Percentiles rank a stretch among this genome's conserved stretches.
phyloP scores from a whole-genome alignment of 2,113 vertebrate genomes.

The Ageneiosus marmoratus region DNA sequence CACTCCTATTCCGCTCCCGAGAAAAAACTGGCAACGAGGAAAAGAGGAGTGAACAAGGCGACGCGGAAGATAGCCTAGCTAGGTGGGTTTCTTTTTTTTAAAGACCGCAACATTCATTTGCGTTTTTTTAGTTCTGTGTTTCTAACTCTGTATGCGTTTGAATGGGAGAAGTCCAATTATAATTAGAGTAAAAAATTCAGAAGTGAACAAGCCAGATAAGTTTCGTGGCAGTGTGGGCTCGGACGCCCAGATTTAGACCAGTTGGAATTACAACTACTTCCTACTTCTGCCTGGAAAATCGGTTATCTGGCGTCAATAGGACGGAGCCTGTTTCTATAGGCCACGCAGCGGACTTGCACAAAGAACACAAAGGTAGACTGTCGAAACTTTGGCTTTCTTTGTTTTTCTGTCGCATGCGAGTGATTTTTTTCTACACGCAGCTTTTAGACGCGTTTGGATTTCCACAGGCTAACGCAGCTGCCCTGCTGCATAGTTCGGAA shows the following conservation, averaged over 20 bases:
- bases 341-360: slow-evolving; percentile 51
- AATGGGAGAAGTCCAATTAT: slow-evolving; percentile 14
- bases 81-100: slow-evolving; percentile 49
- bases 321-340: slow-evolving; percentile 52
- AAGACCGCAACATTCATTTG: slow-evolving; percentile 33
- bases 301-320: slow-evolving; percentile 43
- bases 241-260: slow-evolving; percentile 55
- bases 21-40: slow-evolving; percentile 40
- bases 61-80: slow-evolving; percentile 52
- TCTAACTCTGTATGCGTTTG: not conserved
- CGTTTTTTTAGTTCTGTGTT: not conserved
- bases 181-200: not conserved
- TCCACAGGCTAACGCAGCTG: not conserved
- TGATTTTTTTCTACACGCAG: no score
- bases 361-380: slow-evolving; percentile 56
- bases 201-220: not conserved
- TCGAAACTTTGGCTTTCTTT: slow-evolving; percentile 24
- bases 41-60: slow-evolving; percentile 55
- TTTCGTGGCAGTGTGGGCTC: slow-evolving; percentile 70
- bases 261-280: slow-evolving; percentile 57
- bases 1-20: not conserved
- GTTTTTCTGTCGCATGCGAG: not conserved
- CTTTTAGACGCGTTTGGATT: not conserved
- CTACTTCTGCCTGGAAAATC: slow-evolving; percentile 52
- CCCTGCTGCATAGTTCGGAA: slow-evolving; percentile 17